Percentiles rank a stretch among this genome's conserved stretches.
These are phyloP conservation scores for Geothlypis trichas DNA, from an alignment of 2,113 vertebrate genomes.

Conservation along the genomic window DNA sequence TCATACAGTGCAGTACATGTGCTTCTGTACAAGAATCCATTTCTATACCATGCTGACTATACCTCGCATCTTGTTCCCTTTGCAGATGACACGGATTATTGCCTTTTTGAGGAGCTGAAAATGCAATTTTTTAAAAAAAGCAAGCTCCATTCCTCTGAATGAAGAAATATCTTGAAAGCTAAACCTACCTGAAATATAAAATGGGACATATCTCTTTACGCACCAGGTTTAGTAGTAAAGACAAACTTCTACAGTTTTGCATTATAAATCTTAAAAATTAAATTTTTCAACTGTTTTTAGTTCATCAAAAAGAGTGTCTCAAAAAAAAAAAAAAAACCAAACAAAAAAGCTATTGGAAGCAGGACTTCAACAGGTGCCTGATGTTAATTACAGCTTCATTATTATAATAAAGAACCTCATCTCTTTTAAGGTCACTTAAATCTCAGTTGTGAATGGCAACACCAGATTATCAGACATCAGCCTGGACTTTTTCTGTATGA, in stretches of 20 bases:
- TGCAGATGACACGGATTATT: neutral
- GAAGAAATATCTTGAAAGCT: neutral
- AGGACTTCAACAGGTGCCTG: neutral
- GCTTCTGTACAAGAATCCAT: neutral
- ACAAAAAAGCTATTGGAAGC: neutral
- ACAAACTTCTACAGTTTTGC: neutral
- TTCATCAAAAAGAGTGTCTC: neutral
- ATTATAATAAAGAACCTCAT: neutral
- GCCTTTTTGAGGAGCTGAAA: neutral
- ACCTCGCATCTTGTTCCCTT: neutral
- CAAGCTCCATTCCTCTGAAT: neutral
- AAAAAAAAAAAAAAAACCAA: too few species aligned
- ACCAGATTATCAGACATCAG: neutral
- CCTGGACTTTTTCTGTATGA: neutral
- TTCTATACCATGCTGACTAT: neutral
- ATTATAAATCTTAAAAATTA: neutral
- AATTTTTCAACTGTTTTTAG: neutral
- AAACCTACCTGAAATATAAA: neutral
- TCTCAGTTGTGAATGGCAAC: neutral
- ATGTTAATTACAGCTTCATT: neutral
- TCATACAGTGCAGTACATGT: neutral
- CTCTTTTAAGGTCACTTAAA: neutral
- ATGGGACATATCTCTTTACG: accelerated
- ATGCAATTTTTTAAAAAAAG: neutral
- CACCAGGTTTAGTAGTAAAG: neutral